Conservation (phyloP, 2,113 vertebrate species). For the Centropristis striata region DNA sequence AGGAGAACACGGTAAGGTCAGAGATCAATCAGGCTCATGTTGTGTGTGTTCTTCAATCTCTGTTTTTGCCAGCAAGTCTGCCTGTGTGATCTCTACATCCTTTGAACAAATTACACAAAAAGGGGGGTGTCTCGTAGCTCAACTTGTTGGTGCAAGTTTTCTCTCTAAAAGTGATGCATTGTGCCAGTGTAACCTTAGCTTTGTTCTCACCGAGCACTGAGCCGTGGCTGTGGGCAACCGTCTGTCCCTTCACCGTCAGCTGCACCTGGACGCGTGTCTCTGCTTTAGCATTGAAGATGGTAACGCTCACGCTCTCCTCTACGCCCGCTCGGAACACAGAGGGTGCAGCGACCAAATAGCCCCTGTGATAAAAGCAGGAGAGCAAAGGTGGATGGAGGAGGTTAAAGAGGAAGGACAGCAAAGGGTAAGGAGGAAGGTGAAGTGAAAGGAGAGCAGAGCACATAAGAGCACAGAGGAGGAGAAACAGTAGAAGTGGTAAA, state of each 20-base stretch:
- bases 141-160: constrained; percentile 34
- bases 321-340: constrained; percentile 91
- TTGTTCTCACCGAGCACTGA: constrained; percentile 87
- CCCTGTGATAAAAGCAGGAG: constrained; percentile 79
- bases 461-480: not conserved
- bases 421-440: not conserved
- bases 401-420: not conserved
- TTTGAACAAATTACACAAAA: constrained; percentile 23
- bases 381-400: not conserved
- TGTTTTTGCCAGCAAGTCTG: constrained; percentile 3
- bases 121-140: constrained; percentile 2
- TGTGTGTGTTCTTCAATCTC: not conserved
- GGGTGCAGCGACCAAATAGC: constrained; percentile 91
- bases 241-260: constrained; percentile 90
- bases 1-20: constrained; percentile 19
- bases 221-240: constrained; percentile 86
- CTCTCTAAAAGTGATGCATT: not conserved
- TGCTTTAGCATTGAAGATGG: constrained; percentile 89
- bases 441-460: not conserved
- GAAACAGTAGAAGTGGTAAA: not conserved
- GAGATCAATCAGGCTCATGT: not conserved
- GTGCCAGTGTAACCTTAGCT: constrained; percentile 43
- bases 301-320: constrained; percentile 91
- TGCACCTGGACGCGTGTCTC: constrained; percentile 92
- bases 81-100: constrained; percentile 24